Base-by-base conservation (phyloP, 2,888 invertebrate genomes). In the Thumatha senex region DNA sequence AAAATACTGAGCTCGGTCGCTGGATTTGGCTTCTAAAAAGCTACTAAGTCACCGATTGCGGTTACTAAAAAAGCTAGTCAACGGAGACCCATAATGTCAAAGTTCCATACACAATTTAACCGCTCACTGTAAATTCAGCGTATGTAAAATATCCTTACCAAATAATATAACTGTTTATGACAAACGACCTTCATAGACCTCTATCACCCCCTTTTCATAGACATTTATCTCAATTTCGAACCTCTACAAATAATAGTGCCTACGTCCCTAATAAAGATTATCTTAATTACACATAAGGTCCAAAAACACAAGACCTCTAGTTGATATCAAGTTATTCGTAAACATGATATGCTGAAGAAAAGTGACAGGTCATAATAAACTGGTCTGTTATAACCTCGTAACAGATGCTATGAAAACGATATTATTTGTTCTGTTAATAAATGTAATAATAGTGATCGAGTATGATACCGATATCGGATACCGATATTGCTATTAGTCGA, bases 251-350 rank as follows among this genome's bases (percentile, higher is more conserved):
- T 56, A 58, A 49, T 52, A 38, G 42, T 48, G 53, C 12, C 8
- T 15, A 58, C 38, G 43, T 51, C 53, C 51, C 50, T 42, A 52
- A 65, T 67, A 63, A 59, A 65, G 66, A 65, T 68, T 38, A 67
- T 65, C 67, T 61, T 61, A 63, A 68, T 65, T 56, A 59, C 54
- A 65, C 57, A 46, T 33, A 53, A 47, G 11, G 13, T 31, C 51
- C 52, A 68, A 43, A 50, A 48, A 46, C 54, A 57, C 51, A 53
- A 51, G 68, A 48, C 40, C 67, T 40, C 39, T 51, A 51, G 57
- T 58, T 63, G 51, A 62, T 67, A 61, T 61, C 51, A 52, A 54
- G 44, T 47, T 34, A 35, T 54, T 48, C 33, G 46, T 51, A 41
- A 38, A 48, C 36, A 29, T 30, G 39, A 46, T 12, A 46, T 31